A percentile compares a stretch with the other conserved stretches of the same genome.
Conservation (phyloP, 2,797 vertebrate genomes). For the Diplodus sargus region DNA sequence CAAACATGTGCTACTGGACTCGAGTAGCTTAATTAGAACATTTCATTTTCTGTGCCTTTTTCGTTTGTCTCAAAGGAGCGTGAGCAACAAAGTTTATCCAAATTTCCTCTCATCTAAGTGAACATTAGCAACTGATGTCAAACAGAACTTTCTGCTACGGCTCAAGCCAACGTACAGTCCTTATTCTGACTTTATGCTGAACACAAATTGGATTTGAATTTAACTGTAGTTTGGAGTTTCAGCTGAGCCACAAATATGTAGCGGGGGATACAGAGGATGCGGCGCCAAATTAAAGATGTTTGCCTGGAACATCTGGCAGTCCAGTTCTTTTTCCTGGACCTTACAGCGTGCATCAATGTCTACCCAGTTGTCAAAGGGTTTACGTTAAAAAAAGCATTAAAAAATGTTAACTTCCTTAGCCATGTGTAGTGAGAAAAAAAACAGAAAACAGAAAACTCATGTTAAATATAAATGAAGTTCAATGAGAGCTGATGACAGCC, state of each 20-base stretch:
- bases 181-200: conserved; percentile 60
- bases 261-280: conserved; percentile 53
- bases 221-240: conserved; percentile 63
- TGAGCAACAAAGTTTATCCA: conserved; percentile 50
- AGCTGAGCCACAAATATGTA: conserved; percentile 63
- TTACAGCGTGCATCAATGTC: conserved; percentile 33
- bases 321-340: conserved; percentile 39
- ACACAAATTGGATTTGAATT: conserved; percentile 71
- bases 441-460: conserved; percentile 43
- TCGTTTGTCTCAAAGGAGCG: conserved; percentile 25
- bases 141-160: conserved; percentile 50
- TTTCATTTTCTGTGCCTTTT: conserved; percentile 14
- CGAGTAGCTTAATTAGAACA: conserved; percentile 3
- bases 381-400: conserved; percentile 22
- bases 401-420: conserved; percentile 39
- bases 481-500: conserved; percentile 63
- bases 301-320: conserved; percentile 45
- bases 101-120: conserved; percentile 58
- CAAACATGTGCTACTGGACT: not conserved
- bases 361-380: conserved; percentile 48
- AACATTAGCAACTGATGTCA: conserved; percentile 54
- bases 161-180: conserved; percentile 61
- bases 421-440: conserved; percentile 36
- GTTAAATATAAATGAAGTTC: conserved; percentile 59
- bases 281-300: conserved; percentile 40